Conservation (phyloP, 2,888 invertebrate species). For the Lepidochitona cinerea region DNA sequence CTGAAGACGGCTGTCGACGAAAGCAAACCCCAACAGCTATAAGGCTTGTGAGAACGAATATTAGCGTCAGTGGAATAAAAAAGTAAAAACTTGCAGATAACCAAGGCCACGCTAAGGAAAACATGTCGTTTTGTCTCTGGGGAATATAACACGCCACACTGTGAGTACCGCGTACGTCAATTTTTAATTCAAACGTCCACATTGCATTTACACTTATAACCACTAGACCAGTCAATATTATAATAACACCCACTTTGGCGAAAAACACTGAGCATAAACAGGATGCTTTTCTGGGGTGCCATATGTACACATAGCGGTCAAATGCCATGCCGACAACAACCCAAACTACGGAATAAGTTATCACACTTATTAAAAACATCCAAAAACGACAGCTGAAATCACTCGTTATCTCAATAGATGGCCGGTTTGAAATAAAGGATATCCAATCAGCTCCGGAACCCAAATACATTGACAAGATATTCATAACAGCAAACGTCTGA, state of each 20-base stretch:
- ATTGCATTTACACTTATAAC: conserved; percentile 27
- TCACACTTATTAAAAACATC: conserved; percentile 21
- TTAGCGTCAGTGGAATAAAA: neutral
- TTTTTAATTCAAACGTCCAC: conserved; percentile 28
- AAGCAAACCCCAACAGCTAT: neutral
- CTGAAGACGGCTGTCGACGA: neutral
- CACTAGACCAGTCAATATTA: conserved; percentile 18
- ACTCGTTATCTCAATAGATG: conserved; percentile 13
- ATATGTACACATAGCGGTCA: conserved; percentile 21
- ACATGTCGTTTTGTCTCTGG: neutral
- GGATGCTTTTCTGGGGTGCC: conserved; percentile 12
- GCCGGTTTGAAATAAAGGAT: conserved; percentile 10
- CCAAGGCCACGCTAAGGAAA: neutral
- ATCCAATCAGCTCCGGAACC: conserved; percentile 29
- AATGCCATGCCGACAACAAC: conserved; percentile 23
- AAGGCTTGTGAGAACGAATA: neutral
- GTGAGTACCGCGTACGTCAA: neutral
- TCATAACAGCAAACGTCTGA: conserved; percentile 13
- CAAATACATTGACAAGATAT: conserved; percentile 23
- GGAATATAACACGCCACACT: neutral
- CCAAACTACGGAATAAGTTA: conserved; percentile 22
- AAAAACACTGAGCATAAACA: conserved; percentile 25
- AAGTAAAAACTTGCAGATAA: conserved; percentile 3
- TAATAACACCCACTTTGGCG: conserved; percentile 20
- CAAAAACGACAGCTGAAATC: conserved; percentile 28